A percentile compares a stretch with the other conserved stretches of the same genome.
Conservation (phyloP, 2,113 vertebrate species). For the Probosciger aterrimus region DNA sequence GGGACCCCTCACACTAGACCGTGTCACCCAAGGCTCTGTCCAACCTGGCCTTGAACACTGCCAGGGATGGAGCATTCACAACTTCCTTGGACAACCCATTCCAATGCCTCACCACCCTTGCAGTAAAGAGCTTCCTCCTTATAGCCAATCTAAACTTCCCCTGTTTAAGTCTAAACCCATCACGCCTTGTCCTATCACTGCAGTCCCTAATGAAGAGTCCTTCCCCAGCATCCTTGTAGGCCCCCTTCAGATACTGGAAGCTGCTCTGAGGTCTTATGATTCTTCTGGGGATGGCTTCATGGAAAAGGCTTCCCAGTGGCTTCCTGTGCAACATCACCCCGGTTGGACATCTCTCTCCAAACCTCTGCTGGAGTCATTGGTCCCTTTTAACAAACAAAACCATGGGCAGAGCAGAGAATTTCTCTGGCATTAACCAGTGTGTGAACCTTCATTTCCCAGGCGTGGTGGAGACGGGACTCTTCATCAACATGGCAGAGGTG, state of each 20-base stretch:
- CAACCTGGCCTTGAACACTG: background rate
- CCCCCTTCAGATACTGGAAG: background rate
- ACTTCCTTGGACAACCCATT: background rate
- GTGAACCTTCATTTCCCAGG: constrained; percentile 68
- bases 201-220: background rate
- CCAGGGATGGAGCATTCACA: background rate
- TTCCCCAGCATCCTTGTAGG: background rate
- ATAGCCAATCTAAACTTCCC: background rate
- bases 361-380: background rate
- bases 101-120: background rate
- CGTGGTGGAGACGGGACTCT: constrained; percentile 96
- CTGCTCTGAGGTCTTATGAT: background rate
- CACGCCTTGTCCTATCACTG: background rate
- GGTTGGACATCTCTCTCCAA: background rate
- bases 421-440: background rate
- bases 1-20: no score
- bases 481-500: constrained; percentile 89
- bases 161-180: background rate
- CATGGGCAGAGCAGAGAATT: background rate
- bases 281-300: background rate
- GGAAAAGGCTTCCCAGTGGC: background rate
- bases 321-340: background rate
- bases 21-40: background rate
- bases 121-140: background rate
- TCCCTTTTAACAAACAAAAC: rapidly evolving